phyloP scores from a whole-genome alignment of 2,888 invertebrate species.

The Phalera bucephala region DNA sequence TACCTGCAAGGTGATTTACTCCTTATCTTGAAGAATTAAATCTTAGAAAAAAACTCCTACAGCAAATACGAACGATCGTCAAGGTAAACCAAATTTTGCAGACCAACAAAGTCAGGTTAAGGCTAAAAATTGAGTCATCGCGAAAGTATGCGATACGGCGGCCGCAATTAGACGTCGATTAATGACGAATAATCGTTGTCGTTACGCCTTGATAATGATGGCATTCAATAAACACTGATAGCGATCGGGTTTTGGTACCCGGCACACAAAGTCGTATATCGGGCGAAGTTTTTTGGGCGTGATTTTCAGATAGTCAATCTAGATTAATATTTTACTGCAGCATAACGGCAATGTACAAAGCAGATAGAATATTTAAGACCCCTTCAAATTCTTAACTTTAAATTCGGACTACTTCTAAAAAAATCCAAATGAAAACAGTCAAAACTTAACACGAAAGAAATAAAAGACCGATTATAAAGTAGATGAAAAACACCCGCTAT shows the following conservation, averaged over 20 bases:
- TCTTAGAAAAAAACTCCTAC: conserved; percentile 1
- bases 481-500: neutral
- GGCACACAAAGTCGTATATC: conserved; percentile 14
- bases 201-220: conserved; percentile 30
- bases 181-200: conserved; percentile 31
- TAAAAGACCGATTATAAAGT: no score
- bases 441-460: no score
- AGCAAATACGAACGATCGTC: neutral
- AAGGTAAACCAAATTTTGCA: conserved; percentile 18
- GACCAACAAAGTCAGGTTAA: conserved; percentile 22
- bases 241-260: conserved; percentile 17
- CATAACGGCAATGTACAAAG: neutral
- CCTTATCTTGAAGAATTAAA: no score
- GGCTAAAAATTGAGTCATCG: conserved; percentile 33
- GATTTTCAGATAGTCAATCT: conserved; percentile 9
- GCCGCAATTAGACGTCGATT: conserved; percentile 35
- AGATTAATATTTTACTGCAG: neutral
- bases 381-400: no score
- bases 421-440: no score
- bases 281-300: conserved; percentile 11
- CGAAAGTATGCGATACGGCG: conserved; percentile 34
- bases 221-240: conserved; percentile 37
- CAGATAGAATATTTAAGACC: neutral
- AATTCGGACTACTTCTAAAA: no score
- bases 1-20: no score